These are phyloP conservation scores for Chironomus tentans DNA, from an alignment of 2,888 invertebrate genomes.

Conservation along the genomic window DNA sequence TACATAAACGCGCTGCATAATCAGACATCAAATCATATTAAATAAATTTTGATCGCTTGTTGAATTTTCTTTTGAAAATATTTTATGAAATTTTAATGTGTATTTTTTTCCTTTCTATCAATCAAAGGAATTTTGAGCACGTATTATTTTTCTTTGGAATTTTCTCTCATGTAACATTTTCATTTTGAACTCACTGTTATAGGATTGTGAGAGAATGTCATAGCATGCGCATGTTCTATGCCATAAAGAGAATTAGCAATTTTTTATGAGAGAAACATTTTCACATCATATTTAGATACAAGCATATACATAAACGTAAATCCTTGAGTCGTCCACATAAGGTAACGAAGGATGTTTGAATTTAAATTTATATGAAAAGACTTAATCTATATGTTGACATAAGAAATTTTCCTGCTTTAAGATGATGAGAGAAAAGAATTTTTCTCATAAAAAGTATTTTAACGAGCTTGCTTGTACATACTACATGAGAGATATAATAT, in stretches of 20 bases:
- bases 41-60: too few relatives aligned
- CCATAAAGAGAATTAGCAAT: background rate
- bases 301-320: background rate
- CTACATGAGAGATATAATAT: background rate
- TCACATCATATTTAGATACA: too few relatives aligned
- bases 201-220: background rate
- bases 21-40: too few relatives aligned
- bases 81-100: too few relatives aligned
- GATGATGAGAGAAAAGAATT: background rate
- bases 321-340: background rate
- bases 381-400: too few relatives aligned
- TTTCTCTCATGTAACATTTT: background rate
- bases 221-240: background rate
- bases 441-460: background rate
- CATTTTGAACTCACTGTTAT: background rate
- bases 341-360: background rate
- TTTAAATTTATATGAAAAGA: too few relatives aligned
- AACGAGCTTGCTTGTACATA: background rate
- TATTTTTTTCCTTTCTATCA: too few relatives aligned
- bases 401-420: background rate
- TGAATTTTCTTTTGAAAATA: too few relatives aligned
- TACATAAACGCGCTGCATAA: too few relatives aligned
- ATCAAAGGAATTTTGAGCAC: too few relatives aligned
- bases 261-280: background rate
- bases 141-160: too few relatives aligned